Base-by-base conservation (phyloP, 1,140 invertebrate genomes). In the Holotrichia oblita region DNA sequence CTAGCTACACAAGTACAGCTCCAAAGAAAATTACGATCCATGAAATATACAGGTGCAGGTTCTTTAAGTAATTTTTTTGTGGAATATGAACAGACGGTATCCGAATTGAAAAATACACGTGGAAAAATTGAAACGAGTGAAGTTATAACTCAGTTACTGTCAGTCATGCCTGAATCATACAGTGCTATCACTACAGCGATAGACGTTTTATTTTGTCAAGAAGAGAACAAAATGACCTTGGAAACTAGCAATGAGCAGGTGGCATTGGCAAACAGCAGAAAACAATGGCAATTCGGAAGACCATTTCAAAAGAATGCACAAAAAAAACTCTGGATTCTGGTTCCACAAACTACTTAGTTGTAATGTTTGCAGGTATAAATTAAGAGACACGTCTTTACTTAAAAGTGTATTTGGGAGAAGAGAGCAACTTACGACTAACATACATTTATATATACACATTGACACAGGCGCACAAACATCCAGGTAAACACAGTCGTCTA, bases 11-110 rank as follows among this genome's bases (percentile, higher is more conserved):
- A 79, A 59, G 78, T 79, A 44, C 69, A 48, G 14, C 72, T 79
- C 20, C 73, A 79, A 59, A 79, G 74, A 42, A 76, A 76, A 42
- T 79, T 79, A 42, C 48, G 78, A 24, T 77, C 40, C 22, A 17
- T 79, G 41, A 20, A 61, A 34, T 79, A 41, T 79, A 20, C 40
- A 20, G 73, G 73, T 40, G 48, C 76, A 55, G 27, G 17, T 24
- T 14, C 78, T 40, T n/a, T n/a, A n/a, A n/a, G 14, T 24, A 40
- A 61, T 69, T 77, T 79, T 69, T 77, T 79, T 9, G 40, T 22
- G 10, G 78, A 79, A 69, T 79, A 77, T 77, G 75, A 79, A 12
- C 40, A 77, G 69, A 79, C 75, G n/a, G 41, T 77, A 20, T 48
- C 61, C 24, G 61, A 64, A 40, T 27, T 77, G 42, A 79, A 77